phyloP scores from a whole-genome alignment of 1,140 invertebrate genomes.

The Ceratina calcarata region DNA sequence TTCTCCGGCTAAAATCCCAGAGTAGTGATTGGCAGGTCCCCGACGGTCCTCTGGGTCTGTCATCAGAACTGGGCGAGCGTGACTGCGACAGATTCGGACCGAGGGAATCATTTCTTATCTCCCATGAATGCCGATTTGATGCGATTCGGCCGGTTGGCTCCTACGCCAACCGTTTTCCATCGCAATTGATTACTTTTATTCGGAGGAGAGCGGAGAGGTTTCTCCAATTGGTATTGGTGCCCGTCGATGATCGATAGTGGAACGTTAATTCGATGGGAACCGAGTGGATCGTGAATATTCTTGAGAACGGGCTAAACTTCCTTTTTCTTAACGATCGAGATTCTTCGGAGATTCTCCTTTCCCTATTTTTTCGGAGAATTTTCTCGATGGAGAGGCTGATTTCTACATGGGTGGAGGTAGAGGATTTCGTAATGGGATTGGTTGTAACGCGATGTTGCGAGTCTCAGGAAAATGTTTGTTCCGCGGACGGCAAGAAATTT shows the following conservation, averaged over 20 bases:
- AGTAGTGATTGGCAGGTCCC: constrained; percentile 62
- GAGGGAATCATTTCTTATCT: constrained; percentile 55
- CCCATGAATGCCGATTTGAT: constrained; percentile 58
- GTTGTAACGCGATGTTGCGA: neutral
- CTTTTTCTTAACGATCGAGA: neutral
- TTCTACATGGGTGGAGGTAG: no score
- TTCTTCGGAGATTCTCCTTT: neutral
- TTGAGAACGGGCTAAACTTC: neutral
- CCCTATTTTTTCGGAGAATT: neutral
- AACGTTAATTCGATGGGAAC: constrained; percentile 5
- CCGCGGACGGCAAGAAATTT: neutral
- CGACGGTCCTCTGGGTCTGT: constrained; percentile 63
- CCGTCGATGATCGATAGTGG: constrained; percentile 12
- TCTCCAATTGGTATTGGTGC: no score
- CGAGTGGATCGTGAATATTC: neutral
- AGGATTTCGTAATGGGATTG: neutral
- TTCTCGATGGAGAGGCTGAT: neutral
- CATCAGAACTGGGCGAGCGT: constrained; percentile 60
- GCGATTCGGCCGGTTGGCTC: constrained; percentile 47
- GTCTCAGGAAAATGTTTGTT: neutral
- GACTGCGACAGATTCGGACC: constrained; percentile 57
- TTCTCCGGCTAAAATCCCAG: constrained; percentile 44
- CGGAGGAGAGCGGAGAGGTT: neutral
- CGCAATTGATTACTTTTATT: constrained; percentile 46
- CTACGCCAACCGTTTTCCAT: constrained; percentile 41